Base-by-base conservation (phyloP, 2,888 invertebrate species). In the Troides aeacus region DNA sequence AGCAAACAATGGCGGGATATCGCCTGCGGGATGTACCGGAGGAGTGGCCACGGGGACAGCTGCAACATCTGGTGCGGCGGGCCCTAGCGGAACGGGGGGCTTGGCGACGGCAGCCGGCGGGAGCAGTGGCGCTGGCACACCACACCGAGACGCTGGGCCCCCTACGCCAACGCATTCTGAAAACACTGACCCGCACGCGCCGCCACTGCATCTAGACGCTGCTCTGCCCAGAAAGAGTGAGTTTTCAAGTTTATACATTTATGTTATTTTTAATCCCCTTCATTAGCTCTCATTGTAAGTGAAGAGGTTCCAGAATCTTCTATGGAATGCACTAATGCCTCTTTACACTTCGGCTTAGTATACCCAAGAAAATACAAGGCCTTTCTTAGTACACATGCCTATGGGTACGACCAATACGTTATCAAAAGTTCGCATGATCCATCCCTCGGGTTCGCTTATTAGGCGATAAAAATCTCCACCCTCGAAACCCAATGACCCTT, bases 111-210 rank as follows among this genome's bases (percentile, higher is more conserved):
- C 86, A 73, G 86, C 85, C 73, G 89, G 88, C 61, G 82, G 82
- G 59, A 75, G 85, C 80, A 77, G 86, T 83, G 78, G 85, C 74
- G 79, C 81, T 73, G 79, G 79, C 75, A 82, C 90, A 75, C 87
- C 92, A 81, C 83, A 88, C 79, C 84, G 93, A 78, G 84, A 93
- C 85, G 82, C 87, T 17, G 92, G 92, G n/a, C 92, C 92, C 58
- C 91, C 92, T 59, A 92, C 92, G 60, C 92, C 92, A 63, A 92
- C 92, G 71, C 92, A 92, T 77, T 92, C 92, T 0, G 92, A 92
- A 79, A 92, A 86, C 75, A 83, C 73, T 1, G 79, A 68, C 75
- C 92, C 91, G 17, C 92, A 91, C 73, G 91, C 91, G 59, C 91
- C 92, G 53, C 91, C 93, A 57, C 81, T 93, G 64, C 89, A 93